Evolutionary conservation across 2,888 invertebrate genomes (phyloP), one percentile per base, ranked within the genome.

Genomic region (Spodoptera littoralis): DNA sequence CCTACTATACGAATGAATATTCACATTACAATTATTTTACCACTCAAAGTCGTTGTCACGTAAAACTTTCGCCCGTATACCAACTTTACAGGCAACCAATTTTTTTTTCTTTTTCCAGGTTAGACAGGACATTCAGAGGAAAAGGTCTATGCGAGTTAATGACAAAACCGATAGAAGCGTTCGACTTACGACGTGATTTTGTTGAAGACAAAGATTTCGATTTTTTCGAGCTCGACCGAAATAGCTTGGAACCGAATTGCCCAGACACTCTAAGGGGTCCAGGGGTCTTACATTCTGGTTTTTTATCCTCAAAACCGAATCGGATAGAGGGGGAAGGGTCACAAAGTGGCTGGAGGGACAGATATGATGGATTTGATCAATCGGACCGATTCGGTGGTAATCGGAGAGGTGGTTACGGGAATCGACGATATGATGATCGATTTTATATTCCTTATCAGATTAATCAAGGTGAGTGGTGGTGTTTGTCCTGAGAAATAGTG

Each of bases 81-180:
- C n/a, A n/a, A n/a, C n/a, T n/a, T n/a, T n/a, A n/a, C n/a, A n/a
- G n/a, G n/a, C n/a, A n/a, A n/a, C n/a, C n/a, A n/a, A n/a, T n/a
- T n/a, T 4, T 30, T 4, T 36, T 30, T 36, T 11, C 11, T 74
- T n/a, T 84, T 91, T 66, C 5, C 88, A 96, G 96, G 84, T 88
- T 97, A 83, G 97, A 97, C 86, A 96, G 96, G 0, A 95, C 96
- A 0, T 96, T 96, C 73, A 95, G 96, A 60, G 96, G 96, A 0
- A 96, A 96, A 89, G 97, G 97, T 11, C 96, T 97, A 27, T 98
- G 98, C 83, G 97, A 98, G 88, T 90, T 98, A 59, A 96, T 97
- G 76, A 96, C 97, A 11, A 94, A 96, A 52, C 97, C 97, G 0
- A 95, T 97, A 51, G 94, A 96, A 72, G 95, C 96, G 41, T 96